Percentiles rank a stretch among this genome's conserved stretches.
Conservation (phyloP, 2,888 invertebrate genomes). For the Vandiemenella viatica region DNA sequence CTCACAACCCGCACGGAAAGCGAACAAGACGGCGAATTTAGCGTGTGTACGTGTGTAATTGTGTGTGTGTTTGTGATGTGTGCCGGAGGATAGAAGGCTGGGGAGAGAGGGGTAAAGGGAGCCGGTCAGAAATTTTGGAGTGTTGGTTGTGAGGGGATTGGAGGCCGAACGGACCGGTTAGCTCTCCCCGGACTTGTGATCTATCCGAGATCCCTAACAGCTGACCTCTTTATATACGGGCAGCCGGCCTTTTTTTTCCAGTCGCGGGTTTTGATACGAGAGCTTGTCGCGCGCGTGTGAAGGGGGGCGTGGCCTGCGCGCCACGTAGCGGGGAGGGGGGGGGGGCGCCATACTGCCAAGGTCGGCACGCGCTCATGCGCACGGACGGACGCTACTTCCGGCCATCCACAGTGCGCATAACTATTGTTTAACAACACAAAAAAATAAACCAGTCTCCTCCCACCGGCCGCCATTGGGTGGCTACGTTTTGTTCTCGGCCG, state of each 20-base stretch:
- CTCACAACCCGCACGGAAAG: no score
- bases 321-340: neutral
- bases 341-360: neutral
- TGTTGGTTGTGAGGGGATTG: neutral
- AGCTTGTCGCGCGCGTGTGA: neutral
- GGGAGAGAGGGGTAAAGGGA: neutral
- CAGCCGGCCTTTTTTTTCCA: neutral
- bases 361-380: neutral
- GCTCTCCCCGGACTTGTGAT: neutral
- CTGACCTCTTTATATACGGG: conserved; percentile 1
- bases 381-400: neutral
- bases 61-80: neutral
- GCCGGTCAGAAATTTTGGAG: neutral
- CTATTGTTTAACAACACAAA: no score
- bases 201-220: neutral
- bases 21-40: no score
- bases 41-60: neutral
- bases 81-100: neutral
- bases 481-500: no score
- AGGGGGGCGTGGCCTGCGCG: neutral
- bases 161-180: neutral
- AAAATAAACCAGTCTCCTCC: no score
- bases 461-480: no score
- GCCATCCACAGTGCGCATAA: no score
- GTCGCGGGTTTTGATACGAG: conserved; percentile 1